phyloP scores from a whole-genome alignment of 2,797 vertebrate species.

The Australoheros facetus region DNA sequence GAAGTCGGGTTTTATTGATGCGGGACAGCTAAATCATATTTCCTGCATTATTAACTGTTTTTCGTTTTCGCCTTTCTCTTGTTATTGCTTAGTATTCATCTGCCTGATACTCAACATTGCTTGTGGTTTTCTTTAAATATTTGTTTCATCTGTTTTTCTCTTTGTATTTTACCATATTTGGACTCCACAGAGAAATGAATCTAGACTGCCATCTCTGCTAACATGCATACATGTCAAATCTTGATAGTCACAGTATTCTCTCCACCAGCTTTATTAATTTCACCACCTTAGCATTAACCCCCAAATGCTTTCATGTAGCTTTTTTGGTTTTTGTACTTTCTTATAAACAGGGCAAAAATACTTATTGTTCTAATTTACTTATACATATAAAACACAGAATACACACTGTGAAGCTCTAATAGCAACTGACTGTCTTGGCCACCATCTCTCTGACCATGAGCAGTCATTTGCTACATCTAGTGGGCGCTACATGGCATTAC shows the following conservation, averaged over 20 bases:
- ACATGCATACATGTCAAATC: not conserved
- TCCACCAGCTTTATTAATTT: not conserved
- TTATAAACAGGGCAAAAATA: not conserved
- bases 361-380: not conserved
- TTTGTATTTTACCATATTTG: slow-evolving; percentile 11
- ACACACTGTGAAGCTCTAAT: not conserved
- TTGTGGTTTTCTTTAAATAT: slow-evolving; percentile 23
- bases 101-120: slow-evolving; percentile 2
- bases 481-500: slow-evolving; percentile 67
- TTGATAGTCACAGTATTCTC: not conserved
- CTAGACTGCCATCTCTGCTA: not conserved
- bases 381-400: not conserved
- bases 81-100: slow-evolving; percentile 11
- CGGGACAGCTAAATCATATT: slow-evolving; percentile 56
- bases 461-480: slow-evolving; percentile 73
- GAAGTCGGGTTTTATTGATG: slow-evolving; percentile 42
- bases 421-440: not conserved
- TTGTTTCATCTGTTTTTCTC: not conserved
- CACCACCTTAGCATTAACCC: not conserved
- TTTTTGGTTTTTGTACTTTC: not conserved
- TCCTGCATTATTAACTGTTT: slow-evolving; percentile 65
- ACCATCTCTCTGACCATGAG: not conserved
- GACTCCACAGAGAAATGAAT: not conserved
- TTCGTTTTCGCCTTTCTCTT: slow-evolving; percentile 41
- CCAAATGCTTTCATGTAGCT: not conserved